A percentile compares a stretch with the other conserved stretches of the same genome.
Conservation (phyloP, 2,797 vertebrate genomes). For the Champsocephalus gunnari region DNA sequence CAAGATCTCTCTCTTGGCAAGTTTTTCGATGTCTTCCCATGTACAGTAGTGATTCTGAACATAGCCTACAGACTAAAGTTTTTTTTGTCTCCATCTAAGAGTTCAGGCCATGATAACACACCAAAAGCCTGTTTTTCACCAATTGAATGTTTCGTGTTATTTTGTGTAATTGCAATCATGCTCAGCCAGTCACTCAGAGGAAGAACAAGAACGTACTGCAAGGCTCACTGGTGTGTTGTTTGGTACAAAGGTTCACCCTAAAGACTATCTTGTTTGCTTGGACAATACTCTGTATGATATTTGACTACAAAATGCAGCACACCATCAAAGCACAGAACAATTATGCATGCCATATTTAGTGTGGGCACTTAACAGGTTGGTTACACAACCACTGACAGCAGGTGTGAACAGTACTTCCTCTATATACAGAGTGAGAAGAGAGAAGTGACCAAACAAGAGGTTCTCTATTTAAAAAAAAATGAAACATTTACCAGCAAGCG, state of each 20-base stretch:
- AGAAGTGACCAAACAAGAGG: background rate
- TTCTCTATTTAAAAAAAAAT: background rate
- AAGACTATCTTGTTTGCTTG: background rate
- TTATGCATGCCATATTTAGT: conserved; percentile 10
- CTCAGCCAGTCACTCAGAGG: conserved; percentile 5
- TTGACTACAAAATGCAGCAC: conserved; percentile 1
- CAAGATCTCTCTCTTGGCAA: conserved; percentile 4
- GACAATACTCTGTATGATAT: background rate
- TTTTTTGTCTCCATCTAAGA: conserved; percentile 14
- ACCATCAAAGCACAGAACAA: conserved; percentile 20
- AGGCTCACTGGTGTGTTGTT: background rate
- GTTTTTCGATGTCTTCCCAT: conserved; percentile 3
- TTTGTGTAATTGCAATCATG: conserved; percentile 20
- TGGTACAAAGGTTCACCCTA: background rate
- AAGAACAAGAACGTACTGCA: background rate
- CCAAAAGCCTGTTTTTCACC: background rate
- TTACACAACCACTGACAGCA: conserved; percentile 35
- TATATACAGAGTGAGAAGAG: conserved; percentile 13
- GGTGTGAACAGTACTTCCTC: conserved; percentile 28
- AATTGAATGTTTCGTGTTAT: background rate
- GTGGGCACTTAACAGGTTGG: conserved; percentile 34
- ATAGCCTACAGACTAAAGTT: background rate
- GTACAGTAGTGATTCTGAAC: background rate
- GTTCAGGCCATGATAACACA: background rate
- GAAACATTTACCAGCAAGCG: conserved; percentile 15